Evolutionary conservation across 2,113 vertebrate species (phyloP).

Genomic region (Cryptomyrus ogoouensis): DNA sequence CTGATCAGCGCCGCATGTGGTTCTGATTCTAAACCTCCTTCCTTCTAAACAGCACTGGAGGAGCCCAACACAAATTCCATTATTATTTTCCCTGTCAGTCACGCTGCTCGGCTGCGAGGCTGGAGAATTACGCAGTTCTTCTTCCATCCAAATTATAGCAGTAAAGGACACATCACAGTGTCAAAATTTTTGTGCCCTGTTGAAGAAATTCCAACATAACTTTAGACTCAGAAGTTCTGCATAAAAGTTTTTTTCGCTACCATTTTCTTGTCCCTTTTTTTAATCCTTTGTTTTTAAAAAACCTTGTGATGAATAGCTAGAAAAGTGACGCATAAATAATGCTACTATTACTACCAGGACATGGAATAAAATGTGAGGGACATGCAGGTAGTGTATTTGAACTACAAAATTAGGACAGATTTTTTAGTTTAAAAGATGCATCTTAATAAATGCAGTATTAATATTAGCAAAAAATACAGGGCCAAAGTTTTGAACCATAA

Average conservation of each 20-base stretch:
- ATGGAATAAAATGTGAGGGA: not conserved
- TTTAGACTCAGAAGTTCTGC: not conserved
- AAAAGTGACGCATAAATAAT: not conserved
- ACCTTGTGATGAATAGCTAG: not conserved
- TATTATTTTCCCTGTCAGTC: slow-evolving; percentile 28
- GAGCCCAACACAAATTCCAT: slow-evolving; percentile 26
- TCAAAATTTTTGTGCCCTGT: not conserved
- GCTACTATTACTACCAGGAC: not conserved
- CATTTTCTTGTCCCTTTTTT: not conserved
- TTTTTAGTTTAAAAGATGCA: not conserved
- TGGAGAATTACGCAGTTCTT: not conserved
- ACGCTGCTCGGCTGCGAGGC: slow-evolving; percentile 16
- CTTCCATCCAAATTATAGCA: not conserved
- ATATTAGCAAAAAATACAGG: not conserved
- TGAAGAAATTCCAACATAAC: not conserved
- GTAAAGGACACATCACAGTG: not conserved
- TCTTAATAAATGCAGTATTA: not conserved
- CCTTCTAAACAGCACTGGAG: slow-evolving; percentile 15
- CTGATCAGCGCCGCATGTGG: not conserved
- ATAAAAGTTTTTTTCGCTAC: not conserved
- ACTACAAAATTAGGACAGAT: not conserved
- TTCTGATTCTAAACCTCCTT: not conserved
- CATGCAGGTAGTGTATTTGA: not conserved
- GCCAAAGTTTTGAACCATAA: not conserved
- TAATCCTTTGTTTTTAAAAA: not conserved